Base-by-base conservation (phyloP, 2,113 vertebrate genomes). In the Scolopax mira region DNA sequence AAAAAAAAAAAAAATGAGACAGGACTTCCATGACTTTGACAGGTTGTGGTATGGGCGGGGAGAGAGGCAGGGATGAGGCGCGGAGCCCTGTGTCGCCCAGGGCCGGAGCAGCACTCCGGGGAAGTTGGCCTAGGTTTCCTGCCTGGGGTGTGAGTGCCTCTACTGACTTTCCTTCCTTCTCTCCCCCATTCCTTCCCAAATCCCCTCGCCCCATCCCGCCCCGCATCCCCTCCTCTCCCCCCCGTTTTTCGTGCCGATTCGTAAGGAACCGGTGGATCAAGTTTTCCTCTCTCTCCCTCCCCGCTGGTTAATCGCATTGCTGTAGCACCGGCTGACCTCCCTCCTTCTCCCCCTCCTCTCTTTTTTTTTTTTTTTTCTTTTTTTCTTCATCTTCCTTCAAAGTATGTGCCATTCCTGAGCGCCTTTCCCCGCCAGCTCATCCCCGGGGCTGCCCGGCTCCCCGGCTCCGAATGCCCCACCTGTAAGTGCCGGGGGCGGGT, bases 221-320 rank as follows among this genome's bases (percentile, higher is more conserved):
- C 57, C 46, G 18, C 60, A 61, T 58, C 58, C 66, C 66, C 55
- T 84, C 64, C 78, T 87, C 94, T 89, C 94, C 97, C 97, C 97
- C 93, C 91, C 91, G 91, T 97, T 97, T 96, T 96, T 94, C 93
- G 77, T 96, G 96, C 98, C 96, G 97, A 98, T 98, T 98, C 97
- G 98, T 98, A 98, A 98, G 98, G 98, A 99, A 99, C 99, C 99
- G 99, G 99, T 99, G 99, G 98, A 99, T 99, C 99, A 99, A 99
- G 99, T 99, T 99, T 96, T 98, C 98, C 98, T 98, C 97, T 98
- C 98, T 70, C 98, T 98, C 98, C 98, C 85, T 52, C 84, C 48
- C 60, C 49, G 85, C 97, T 97, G 92, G 97, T 98, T 98, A 98
- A 98, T 98, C 98, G 96, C 98, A 97, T 97, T 98, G 97, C 97